Conservation (phyloP, 2,888 invertebrate genomes). For the Polydrusus tereticollis region DNA sequence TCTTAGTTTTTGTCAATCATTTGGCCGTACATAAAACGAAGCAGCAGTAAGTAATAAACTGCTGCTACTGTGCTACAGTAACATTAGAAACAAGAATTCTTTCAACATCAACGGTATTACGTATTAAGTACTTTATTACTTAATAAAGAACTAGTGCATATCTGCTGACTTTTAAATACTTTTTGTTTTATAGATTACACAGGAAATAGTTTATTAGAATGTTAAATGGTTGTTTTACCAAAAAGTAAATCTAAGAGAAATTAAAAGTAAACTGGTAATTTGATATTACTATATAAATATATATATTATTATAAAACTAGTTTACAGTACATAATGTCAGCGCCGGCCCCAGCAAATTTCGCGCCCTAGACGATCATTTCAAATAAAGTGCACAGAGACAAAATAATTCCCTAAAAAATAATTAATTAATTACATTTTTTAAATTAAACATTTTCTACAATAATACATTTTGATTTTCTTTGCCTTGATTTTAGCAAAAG, state of each 20-base stretch:
- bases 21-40: slow-evolving; percentile 17
- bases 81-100: slow-evolving; percentile 22
- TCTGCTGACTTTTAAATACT: slow-evolving; percentile 12
- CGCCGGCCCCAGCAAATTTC: too few species aligned
- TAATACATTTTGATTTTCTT: too few species aligned
- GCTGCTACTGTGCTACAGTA: slow-evolving; percentile 28
- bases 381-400: too few species aligned
- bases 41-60: slow-evolving; percentile 22
- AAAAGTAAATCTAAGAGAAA: background rate
- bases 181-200: slow-evolving; percentile 6
- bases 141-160: slow-evolving; percentile 41
- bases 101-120: slow-evolving; percentile 30
- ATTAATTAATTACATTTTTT: too few species aligned
- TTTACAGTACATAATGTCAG: too few species aligned
- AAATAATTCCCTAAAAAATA: too few species aligned
- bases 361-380: too few species aligned
- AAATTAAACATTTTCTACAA: too few species aligned
- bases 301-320: too few species aligned
- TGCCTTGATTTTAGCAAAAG: too few species aligned
- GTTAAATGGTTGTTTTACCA: background rate
- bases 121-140: slow-evolving; percentile 34
- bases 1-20: slow-evolving; percentile 28
- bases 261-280: background rate
- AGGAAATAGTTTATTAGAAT: slow-evolving; percentile 9
- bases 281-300: background rate